Evolutionary conservation across 2,888 invertebrate genomes (phyloP).

Genomic region (Helicoverpa assulta): DNA sequence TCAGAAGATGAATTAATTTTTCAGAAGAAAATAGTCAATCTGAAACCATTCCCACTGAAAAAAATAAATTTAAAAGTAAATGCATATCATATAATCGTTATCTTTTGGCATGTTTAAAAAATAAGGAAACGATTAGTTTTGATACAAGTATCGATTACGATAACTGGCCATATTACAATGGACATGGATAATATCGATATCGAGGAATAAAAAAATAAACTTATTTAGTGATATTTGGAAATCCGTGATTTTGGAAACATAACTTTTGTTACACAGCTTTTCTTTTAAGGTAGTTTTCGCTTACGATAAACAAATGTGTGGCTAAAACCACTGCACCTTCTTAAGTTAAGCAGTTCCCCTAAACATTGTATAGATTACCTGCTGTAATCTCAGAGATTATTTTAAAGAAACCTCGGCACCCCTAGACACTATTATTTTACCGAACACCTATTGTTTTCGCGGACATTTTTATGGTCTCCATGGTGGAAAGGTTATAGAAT

Average conservation of each 20-base stretch:
- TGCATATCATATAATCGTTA: not conserved
- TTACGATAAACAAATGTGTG: too few relatives aligned
- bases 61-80: not conserved
- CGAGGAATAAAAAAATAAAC: not conserved
- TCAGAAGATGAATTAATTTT: too few relatives aligned
- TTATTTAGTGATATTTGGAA: not conserved
- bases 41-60: too few relatives aligned
- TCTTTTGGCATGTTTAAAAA: not conserved
- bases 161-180: not conserved
- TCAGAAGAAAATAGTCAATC: too few relatives aligned
- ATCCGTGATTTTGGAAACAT: not conserved
- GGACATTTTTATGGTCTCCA: slow-evolving; percentile 56
- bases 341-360: not conserved
- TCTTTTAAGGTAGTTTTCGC: too few relatives aligned
- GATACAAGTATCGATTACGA: slow-evolving; percentile 1
- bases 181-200: not conserved
- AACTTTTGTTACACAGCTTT: too few relatives aligned
- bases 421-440: slow-evolving; percentile 39
- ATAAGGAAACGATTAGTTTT: not conserved
- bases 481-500: slow-evolving; percentile 65
- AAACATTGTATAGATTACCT: slow-evolving; percentile 13
- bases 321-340: not conserved
- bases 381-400: slow-evolving; percentile 19
- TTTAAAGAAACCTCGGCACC: slow-evolving; percentile 14
- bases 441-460: slow-evolving; percentile 41